Conservation (phyloP, 2,113 vertebrate genomes). For the Chloropsis hardwickii region DNA sequence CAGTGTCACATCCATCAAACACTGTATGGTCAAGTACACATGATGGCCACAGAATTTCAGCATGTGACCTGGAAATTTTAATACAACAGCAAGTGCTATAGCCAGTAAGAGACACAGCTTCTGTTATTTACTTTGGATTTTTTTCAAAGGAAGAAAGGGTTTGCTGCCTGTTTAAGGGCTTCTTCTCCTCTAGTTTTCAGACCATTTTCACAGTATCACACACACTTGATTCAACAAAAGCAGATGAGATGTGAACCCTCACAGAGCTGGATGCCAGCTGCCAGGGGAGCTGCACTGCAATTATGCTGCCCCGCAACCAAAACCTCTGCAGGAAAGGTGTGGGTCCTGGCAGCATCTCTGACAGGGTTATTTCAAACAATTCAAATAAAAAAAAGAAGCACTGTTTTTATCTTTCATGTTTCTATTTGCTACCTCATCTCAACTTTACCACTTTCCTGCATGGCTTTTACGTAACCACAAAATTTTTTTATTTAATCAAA, state of each 20-base stretch:
- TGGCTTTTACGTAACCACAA: background rate
- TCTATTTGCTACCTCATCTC: background rate
- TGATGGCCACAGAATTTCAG: background rate
- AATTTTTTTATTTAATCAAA: background rate
- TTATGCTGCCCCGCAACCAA: background rate
- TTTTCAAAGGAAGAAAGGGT: background rate
- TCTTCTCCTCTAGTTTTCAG: background rate
- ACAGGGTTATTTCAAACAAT: background rate
- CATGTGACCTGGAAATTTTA: background rate
- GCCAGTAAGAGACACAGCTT: background rate
- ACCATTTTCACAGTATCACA: background rate
- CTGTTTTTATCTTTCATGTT: background rate
- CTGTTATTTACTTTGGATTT: background rate
- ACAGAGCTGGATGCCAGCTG: background rate
- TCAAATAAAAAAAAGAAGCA: background rate
- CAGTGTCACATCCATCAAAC: accelerated
- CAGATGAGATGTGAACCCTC: background rate
- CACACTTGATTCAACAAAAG: background rate
- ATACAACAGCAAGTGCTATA: background rate
- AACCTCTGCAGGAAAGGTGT: background rate
- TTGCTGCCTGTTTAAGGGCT: background rate
- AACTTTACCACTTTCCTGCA: background rate
- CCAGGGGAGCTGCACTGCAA: background rate
- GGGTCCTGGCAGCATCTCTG: background rate
- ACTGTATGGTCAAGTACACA: background rate